Evolutionary conservation across 2,113 vertebrate genomes (phyloP).

Genomic region (Amphilophus citrinellus): DNA sequence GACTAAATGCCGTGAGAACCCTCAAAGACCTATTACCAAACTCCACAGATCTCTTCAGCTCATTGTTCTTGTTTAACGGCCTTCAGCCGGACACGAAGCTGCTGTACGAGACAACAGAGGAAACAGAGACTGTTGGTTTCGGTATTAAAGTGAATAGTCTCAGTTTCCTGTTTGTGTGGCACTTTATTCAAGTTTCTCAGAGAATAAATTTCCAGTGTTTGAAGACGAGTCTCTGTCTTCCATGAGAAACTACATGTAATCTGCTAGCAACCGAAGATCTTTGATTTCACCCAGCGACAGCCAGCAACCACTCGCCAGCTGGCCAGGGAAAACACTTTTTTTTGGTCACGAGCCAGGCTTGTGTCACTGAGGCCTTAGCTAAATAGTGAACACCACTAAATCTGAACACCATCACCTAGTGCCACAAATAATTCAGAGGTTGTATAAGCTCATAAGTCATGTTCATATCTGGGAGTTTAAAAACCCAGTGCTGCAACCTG

Average conservation of each 20-base stretch:
- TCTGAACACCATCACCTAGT: neutral
- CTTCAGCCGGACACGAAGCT: neutral
- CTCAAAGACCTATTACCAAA: accelerated
- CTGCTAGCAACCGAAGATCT: neutral
- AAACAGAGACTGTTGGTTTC: neutral
- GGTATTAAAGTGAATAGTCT: neutral
- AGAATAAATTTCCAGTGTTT: neutral
- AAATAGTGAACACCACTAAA: neutral
- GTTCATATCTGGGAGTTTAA: neutral
- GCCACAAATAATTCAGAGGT: neutral
- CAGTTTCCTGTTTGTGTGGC: neutral
- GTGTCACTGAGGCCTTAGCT: no score
- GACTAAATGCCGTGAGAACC: neutral
- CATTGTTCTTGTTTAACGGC: neutral
- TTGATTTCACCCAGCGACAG: no score
- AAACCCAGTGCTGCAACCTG: neutral
- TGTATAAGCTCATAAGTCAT: neutral
- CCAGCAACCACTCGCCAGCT: no score
- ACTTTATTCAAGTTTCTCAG: neutral
- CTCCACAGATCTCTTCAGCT: neutral
- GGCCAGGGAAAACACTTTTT: no score
- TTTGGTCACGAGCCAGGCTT: no score
- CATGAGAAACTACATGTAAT: neutral
- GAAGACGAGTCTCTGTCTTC: neutral
- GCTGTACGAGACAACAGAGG: neutral